Percentiles rank a stretch among this genome's conserved stretches.
Evolutionary conservation across 1,140 invertebrate genomes (phyloP).

Genomic region (Adelges cooleyi): DNA sequence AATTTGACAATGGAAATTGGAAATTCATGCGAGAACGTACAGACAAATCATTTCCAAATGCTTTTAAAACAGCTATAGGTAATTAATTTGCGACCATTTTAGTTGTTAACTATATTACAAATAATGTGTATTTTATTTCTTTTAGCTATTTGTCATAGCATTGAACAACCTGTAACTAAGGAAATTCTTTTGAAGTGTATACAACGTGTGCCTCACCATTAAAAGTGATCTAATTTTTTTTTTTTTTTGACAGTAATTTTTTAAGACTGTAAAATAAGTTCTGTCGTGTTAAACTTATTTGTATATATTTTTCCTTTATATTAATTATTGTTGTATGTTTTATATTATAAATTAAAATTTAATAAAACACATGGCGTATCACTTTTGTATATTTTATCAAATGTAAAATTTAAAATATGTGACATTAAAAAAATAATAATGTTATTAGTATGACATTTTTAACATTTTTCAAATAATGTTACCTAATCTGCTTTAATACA

Average conservation of each 20-base stretch:
- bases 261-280: too few relatives aligned
- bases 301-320: conserved; percentile 2
- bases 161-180: conserved; percentile 20
- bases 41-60: conserved; percentile 95
- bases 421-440: too few relatives aligned
- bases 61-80: conserved; percentile 56
- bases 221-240: too few relatives aligned
- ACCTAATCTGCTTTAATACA: too few relatives aligned
- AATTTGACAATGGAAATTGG: conserved; percentile 63
- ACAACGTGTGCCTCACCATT: background rate
- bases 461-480: too few relatives aligned
- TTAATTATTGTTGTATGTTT: background rate
- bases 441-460: too few relatives aligned
- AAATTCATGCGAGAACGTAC: conserved; percentile 90
- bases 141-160: conserved; percentile 14
- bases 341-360: too few relatives aligned
- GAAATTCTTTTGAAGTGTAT: conserved; percentile 14
- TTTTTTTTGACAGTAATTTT: too few relatives aligned
- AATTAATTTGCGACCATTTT: background rate
- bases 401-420: too few relatives aligned
- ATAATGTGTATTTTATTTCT: background rate
- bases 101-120: background rate
- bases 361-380: too few relatives aligned
- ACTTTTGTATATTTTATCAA: too few relatives aligned
- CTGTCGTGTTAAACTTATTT: background rate